A percentile compares a stretch with the other conserved stretches of the same genome.
These are phyloP conservation scores for Chloroceryle amazona DNA, from an alignment of 2,797 vertebrate species.

Conservation along the genomic window DNA sequence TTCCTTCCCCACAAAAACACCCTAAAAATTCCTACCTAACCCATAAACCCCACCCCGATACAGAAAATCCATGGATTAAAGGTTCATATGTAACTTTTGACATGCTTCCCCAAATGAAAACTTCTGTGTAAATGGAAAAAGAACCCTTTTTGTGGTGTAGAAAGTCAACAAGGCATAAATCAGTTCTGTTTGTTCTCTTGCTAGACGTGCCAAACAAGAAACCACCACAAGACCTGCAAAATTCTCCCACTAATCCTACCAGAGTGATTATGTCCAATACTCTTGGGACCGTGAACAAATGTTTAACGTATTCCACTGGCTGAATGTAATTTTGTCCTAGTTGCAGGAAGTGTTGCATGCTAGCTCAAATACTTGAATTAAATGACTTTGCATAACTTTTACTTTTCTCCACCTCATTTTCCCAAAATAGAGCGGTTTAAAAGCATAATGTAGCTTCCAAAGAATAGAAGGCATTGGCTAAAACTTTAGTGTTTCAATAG, in stretches of 20 bases:
- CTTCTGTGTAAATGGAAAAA: conserved; percentile 40
- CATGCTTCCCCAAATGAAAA: conserved; percentile 11
- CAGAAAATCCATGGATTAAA: conserved; percentile 44
- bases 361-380: not conserved
- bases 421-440: not conserved
- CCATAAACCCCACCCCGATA: not conserved
- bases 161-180: conserved; percentile 69
- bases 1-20: not conserved
- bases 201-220: conserved; percentile 49
- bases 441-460: not conserved
- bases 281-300: not conserved
- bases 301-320: not conserved
- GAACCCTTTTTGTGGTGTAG: conserved; percentile 34
- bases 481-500: not conserved
- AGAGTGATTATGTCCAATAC: not conserved
- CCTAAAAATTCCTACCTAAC: not conserved
- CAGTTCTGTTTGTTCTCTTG: conserved; percentile 54
- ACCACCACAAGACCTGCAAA: conserved; percentile 7
- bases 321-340: not conserved
- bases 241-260: conserved; percentile 3
- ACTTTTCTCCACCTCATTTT: not conserved
- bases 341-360: not conserved
- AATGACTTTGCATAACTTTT: accelerated
- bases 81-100: conserved; percentile 46
- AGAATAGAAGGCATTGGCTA: not conserved